Evolutionary conservation across 2,888 invertebrate species (phyloP).

Genomic region (Hipparchia sbordonii): DNA sequence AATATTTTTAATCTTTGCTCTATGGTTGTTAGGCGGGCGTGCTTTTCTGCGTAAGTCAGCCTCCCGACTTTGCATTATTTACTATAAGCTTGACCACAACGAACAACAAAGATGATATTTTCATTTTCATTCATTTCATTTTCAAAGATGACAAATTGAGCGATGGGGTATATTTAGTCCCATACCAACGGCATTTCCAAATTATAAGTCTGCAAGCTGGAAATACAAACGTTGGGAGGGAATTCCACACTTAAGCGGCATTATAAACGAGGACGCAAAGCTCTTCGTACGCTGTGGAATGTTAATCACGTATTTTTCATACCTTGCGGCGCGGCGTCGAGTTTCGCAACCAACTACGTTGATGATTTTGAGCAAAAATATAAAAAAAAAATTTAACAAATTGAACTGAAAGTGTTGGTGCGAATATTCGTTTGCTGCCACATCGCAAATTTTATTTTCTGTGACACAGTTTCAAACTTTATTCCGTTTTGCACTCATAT

Average conservation of each 20-base stretch:
- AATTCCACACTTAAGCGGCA: constrained; percentile 7
- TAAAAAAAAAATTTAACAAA: constrained; percentile 34
- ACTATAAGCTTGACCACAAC: too few relatives aligned
- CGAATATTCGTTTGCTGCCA: constrained; percentile 47
- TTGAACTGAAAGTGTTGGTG: constrained; percentile 52
- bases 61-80: too few relatives aligned
- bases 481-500: constrained; percentile 51
- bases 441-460: constrained; percentile 45
- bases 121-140: too few relatives aligned
- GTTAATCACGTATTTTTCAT: constrained; percentile 17
- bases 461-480: constrained; percentile 52
- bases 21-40: too few relatives aligned
- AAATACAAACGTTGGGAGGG: background rate
- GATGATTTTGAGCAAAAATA: constrained; percentile 12
- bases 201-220: background rate
- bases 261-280: constrained; percentile 7
- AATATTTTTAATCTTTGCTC: too few relatives aligned
- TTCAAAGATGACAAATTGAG: too few relatives aligned
- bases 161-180: too few relatives aligned
- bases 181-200: background rate
- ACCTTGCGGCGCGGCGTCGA: background rate
- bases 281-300: background rate
- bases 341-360: constrained; percentile 13
- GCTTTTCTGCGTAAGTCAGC: too few relatives aligned
- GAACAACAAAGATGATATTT: too few relatives aligned